Percentiles rank a stretch among this genome's conserved stretches.
These are phyloP conservation scores for Eudyptes chrysolophus DNA, from an alignment of 2,113 vertebrate species.

Conservation along the genomic window DNA sequence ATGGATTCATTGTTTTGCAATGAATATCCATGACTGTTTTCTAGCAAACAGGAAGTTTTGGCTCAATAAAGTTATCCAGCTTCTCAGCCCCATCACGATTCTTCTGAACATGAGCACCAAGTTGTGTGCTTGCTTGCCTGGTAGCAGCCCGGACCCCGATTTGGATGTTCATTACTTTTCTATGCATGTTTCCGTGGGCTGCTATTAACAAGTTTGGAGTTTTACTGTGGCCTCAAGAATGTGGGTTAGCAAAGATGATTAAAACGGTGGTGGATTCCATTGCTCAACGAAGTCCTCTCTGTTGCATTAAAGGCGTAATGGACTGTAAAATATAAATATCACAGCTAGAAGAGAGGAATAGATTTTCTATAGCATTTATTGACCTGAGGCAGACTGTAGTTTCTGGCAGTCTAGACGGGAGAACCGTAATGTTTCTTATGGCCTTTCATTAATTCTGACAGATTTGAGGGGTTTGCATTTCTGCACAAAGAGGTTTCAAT, in stretches of 20 bases:
- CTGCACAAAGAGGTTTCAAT: constrained; percentile 25
- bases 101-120: background rate
- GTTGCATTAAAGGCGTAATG: background rate
- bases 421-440: constrained; percentile 44
- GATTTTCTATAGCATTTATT: constrained; percentile 1
- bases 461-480: constrained; percentile 55
- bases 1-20: background rate
- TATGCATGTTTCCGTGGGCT: background rate
- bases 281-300: background rate
- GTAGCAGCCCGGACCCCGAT: background rate
- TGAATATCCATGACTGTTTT: background rate
- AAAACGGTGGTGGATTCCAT: background rate
- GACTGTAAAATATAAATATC: background rate
- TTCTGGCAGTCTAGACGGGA: constrained; percentile 35
- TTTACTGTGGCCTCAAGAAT: background rate
- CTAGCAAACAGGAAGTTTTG: background rate
- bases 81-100: background rate
- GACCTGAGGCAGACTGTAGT: background rate
- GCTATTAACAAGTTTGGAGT: background rate
- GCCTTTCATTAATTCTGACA: constrained; percentile 65
- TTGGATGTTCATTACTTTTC: background rate
- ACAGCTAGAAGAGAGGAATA: background rate
- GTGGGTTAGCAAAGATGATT: background rate
- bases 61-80: background rate
- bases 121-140: background rate